Base-by-base conservation (phyloP, 2,113 vertebrate species). In the Gadus chalcogrammus region DNA sequence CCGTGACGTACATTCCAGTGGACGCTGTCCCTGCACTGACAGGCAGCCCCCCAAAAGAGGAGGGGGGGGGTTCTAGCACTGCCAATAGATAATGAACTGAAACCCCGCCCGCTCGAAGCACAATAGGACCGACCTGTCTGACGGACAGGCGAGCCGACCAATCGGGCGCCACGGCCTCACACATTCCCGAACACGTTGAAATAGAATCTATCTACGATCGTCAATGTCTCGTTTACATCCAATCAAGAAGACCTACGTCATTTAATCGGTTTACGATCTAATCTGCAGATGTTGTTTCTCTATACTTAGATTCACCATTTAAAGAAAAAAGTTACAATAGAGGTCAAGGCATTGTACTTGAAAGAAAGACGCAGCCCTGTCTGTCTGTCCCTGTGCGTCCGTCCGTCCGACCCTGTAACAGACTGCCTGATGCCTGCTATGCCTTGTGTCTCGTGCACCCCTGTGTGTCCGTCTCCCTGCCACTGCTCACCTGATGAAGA, bases 361-460 rank as follows among this genome's bases (percentile, higher is more conserved):
- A 83, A 81, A 58, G 74, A 83, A 81, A 58, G 42, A 58, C 75
- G 79, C 70, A 69, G 83, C 67, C 59, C 74, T 7, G 73, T 86
- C 75, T 38, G 68, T 72, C 28, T 72, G 74, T 52, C 35, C 13
- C 2, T 85, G 64, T 12, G 64, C 85, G 78, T 67, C 56, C 48
- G 15, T n/a, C 35, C 48, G 31, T 17, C 55, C 55, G 3, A 9
- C 81, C 81, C 77, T 64, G 79, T 79, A 85, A 84, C 82, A 88
- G 84, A 89, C 89, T 90, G 89, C 89, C 89, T 85, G 81, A 88
- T 79, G 84, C 84, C 88, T 84, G 73, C 61, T 83, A 87, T 87
- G 88, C 89, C 89, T 91, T 90, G 78, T 81, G 88, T 90, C 83
- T 76, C 15, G 82, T 84, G 64, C 67, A 84, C 77, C 84, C 84